Percentiles rank a stretch among this genome's conserved stretches.
phyloP scores from a whole-genome alignment of 1,140 invertebrate genomes.

The Drosophila kurseongensis region DNA sequence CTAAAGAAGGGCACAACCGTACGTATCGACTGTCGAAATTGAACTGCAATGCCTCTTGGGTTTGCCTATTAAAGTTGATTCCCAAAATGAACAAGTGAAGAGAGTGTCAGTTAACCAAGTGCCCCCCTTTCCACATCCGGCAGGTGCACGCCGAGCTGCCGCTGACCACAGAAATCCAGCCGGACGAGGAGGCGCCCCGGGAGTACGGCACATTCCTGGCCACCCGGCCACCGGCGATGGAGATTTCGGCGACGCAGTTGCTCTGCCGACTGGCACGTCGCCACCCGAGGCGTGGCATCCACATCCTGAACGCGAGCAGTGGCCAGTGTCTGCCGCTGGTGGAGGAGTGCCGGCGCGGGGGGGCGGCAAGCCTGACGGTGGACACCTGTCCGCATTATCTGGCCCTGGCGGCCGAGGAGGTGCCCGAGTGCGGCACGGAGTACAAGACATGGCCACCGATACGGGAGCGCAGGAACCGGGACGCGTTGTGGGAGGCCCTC shows the following conservation, averaged over 20 bases:
- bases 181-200: constrained; percentile 84
- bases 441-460: constrained; percentile 91
- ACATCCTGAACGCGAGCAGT: constrained; percentile 90
- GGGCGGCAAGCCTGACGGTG: constrained; percentile 86
- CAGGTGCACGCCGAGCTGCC: constrained; percentile 89
- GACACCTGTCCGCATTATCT: constrained; percentile 92
- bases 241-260: constrained; percentile 87
- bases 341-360: constrained; percentile 84
- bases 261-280: constrained; percentile 86
- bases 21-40: too few species aligned
- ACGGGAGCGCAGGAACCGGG: constrained; percentile 87
- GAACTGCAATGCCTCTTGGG: too few species aligned
- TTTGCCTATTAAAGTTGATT: too few species aligned
- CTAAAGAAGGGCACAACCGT: too few species aligned
- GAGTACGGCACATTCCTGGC: constrained; percentile 88
- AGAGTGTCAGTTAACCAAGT: background rate
- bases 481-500: constrained; percentile 87
- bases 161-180: background rate
- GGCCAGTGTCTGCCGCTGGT: constrained; percentile 85
- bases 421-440: constrained; percentile 87
- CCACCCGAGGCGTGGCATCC: constrained; percentile 87
- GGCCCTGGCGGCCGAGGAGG: constrained; percentile 87
- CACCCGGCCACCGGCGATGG: constrained; percentile 88
- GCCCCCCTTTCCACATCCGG: background rate
- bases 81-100: too few species aligned